Percentiles rank a stretch among this genome's conserved stretches.
These are phyloP conservation scores for Sus cebifrons DNA, from an alignment of 2,797 vertebrate genomes.

Conservation along the genomic window DNA sequence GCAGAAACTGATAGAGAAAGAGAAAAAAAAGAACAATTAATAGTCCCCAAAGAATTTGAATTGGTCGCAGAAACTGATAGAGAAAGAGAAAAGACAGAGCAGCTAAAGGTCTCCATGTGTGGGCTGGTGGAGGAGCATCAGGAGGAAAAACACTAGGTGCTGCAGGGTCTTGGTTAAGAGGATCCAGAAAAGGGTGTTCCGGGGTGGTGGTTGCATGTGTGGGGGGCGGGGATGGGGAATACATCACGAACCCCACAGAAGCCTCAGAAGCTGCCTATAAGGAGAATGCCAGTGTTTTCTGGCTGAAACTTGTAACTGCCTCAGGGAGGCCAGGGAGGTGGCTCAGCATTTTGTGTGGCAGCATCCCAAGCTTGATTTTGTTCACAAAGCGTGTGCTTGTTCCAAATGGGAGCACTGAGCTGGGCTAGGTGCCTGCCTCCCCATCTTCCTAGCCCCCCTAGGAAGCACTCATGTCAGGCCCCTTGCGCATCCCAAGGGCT, in stretches of 20 bases:
- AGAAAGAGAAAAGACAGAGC: background rate
- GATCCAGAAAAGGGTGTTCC: accelerated
- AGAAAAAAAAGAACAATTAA: background rate
- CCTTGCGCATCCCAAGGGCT: no score
- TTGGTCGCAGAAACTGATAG: background rate
- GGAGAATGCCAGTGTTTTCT: background rate
- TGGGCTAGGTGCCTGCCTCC: background rate
- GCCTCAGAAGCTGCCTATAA: no score
- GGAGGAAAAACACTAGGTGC: background rate
- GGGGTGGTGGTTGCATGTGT: accelerated
- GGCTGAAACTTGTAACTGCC: background rate
- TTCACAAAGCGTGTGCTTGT: background rate
- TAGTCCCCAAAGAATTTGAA: background rate
- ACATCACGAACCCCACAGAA: background rate
- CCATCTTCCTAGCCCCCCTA: accelerated
- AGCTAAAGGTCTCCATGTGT: background rate
- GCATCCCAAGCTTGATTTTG: background rate
- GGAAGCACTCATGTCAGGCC: background rate
- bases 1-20: no score
- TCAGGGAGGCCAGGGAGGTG: background rate
- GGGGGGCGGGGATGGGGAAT: accelerated
- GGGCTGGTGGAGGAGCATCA: background rate
- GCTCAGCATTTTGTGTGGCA: background rate
- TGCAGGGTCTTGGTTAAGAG: background rate
- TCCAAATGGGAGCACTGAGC: background rate